Conservation (phyloP, 1,140 invertebrate species). For the Papilio polytes region DNA sequence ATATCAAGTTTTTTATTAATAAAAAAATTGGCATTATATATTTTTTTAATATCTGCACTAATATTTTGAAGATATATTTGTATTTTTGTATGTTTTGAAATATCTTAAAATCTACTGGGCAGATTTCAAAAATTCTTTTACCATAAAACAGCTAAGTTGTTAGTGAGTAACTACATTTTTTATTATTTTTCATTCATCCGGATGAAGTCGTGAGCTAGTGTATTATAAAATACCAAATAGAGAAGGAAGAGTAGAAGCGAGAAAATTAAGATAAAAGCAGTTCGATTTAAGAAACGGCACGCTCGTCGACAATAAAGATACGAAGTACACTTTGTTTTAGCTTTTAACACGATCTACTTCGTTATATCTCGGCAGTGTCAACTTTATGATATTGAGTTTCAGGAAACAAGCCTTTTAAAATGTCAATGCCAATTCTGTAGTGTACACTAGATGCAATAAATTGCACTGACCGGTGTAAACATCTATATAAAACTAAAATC, state of each 20-base stretch:
- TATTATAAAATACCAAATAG: not conserved
- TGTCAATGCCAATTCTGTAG: constrained; percentile 48
- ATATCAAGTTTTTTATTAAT: no score
- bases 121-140: no score
- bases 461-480: not conserved
- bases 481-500: not conserved
- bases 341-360: not conserved
- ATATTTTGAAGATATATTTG: no score
- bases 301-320: constrained; percentile 12
- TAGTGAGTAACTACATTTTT: no score
- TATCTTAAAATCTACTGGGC: no score
- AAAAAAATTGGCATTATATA: not conserved
- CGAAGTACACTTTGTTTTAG: constrained; percentile 7
- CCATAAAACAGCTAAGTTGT: no score
- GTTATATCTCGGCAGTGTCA: constrained; percentile 15
- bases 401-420: constrained; percentile 61
- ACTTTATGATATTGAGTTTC: constrained; percentile 44
- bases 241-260: no score
- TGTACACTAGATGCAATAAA: constrained; percentile 16
- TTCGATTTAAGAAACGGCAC: constrained; percentile 28
- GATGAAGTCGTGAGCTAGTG: no score
- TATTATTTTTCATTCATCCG: no score
- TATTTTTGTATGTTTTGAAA: no score
- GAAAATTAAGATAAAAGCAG: constrained; percentile 3
- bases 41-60: not conserved